These are phyloP conservation scores for Aptenodytes forsteri DNA, from an alignment of 2,113 vertebrate species.

Conservation along the genomic window DNA sequence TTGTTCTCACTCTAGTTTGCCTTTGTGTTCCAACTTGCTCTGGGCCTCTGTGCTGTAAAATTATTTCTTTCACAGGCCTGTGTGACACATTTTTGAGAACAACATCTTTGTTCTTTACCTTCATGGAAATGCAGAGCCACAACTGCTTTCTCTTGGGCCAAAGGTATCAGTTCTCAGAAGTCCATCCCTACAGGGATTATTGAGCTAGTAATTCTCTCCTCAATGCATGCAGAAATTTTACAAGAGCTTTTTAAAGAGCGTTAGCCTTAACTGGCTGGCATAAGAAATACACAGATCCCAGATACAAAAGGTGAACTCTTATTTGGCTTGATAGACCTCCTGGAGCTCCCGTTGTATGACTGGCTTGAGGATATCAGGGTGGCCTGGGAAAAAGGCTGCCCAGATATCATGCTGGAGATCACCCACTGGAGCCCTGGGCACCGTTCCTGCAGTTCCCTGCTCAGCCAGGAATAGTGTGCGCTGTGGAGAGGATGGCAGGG, in stretches of 20 bases:
- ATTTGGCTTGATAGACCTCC: neutral
- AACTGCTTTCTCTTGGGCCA: neutral
- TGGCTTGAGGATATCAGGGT: neutral
- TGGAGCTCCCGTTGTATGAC: rapidly evolving
- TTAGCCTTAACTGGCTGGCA: neutral
- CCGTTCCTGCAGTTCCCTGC: rapidly evolving
- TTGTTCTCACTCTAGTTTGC: neutral
- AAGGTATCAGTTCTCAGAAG: neutral
- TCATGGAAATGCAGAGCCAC: neutral
- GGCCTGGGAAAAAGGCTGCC: neutral
- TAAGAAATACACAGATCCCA: neutral
- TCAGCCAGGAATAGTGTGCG: rapidly evolving
- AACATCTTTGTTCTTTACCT: neutral
- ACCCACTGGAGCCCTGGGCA: neutral
- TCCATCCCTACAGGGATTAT: neutral
- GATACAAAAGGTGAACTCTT: neutral
- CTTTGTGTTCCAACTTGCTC: neutral
- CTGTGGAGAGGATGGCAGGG: neutral
- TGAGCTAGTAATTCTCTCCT: neutral
- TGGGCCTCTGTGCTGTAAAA: neutral
- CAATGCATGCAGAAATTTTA: neutral
- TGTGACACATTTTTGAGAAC: neutral
- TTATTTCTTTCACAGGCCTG: neutral
- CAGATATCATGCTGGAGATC: rapidly evolving
- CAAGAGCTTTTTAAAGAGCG: neutral